Conservation (phyloP, 2,113 vertebrate species). For the Lichenostomus cassidix region DNA sequence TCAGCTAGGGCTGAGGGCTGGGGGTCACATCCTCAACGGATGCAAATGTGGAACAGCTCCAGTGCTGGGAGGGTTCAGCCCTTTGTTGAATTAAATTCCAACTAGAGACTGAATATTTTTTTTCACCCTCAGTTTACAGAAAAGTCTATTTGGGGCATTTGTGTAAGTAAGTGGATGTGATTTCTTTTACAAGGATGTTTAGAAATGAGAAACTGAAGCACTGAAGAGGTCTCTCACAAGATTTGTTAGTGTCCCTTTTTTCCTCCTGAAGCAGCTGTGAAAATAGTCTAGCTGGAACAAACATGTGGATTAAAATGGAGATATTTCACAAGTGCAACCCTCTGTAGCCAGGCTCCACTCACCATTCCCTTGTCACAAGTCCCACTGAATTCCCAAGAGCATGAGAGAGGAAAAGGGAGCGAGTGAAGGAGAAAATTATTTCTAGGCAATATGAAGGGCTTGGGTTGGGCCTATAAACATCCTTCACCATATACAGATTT, state of each 20-base stretch:
- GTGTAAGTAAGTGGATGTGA: conserved; percentile 50
- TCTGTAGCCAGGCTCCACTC: not conserved
- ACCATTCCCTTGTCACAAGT: not conserved
- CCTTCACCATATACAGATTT: not conserved
- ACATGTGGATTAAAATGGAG: conserved; percentile 24
- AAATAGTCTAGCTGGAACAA: conserved; percentile 58
- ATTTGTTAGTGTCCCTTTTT: conserved; percentile 38
- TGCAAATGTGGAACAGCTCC: conserved; percentile 55
- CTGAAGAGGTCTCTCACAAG: conserved; percentile 42
- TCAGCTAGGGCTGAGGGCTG: conserved; percentile 58
- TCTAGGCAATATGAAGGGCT: not conserved
- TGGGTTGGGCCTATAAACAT: not conserved
- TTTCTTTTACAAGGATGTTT: conserved; percentile 54
- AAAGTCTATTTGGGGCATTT: conserved; percentile 60
- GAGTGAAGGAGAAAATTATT: not conserved
- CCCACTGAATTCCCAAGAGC: not conserved
- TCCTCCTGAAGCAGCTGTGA: conserved; percentile 34
- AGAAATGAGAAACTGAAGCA: conserved; percentile 56
- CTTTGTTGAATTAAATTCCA: conserved; percentile 64
- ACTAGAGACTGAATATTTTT: not conserved
- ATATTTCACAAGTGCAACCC: conserved; percentile 44
- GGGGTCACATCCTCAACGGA: conserved; percentile 63
- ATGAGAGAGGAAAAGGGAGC: not conserved
- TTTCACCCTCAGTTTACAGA: conserved; percentile 45
- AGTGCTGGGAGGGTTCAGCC: conserved; percentile 27